Evolutionary conservation across 2,888 invertebrate genomes (phyloP).

Genomic region (Drosophila kambysellisi): DNA sequence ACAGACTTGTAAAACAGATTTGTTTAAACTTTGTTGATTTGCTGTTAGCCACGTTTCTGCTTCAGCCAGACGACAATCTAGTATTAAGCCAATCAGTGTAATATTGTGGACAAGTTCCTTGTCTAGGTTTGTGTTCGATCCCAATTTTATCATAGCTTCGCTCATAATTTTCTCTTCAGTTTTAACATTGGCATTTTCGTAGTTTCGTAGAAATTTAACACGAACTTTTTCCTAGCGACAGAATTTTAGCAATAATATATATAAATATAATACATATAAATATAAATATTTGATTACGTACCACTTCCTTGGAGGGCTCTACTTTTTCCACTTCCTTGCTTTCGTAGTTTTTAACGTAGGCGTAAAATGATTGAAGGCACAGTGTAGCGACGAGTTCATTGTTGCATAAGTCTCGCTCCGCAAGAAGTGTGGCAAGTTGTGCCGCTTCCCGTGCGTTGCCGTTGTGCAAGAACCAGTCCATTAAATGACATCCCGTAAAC

Average conservation of each 20-base stretch:
- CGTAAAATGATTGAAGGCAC: constrained; percentile 91
- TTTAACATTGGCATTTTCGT: constrained; percentile 94
- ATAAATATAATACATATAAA: background rate
- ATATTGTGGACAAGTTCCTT: constrained; percentile 86
- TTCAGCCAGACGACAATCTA: constrained; percentile 89
- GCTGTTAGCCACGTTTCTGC: constrained; percentile 26
- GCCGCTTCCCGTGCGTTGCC: constrained; percentile 90
- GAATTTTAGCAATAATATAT: background rate
- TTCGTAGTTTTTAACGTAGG: constrained; percentile 87
- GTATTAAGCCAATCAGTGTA: constrained; percentile 88
- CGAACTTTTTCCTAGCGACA: constrained; percentile 88
- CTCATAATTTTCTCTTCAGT: constrained; percentile 78
- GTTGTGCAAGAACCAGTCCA: constrained; percentile 91
- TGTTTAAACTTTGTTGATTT: constrained; percentile 22
- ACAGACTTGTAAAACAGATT: constrained; percentile 33
- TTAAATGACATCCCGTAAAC: constrained; percentile 91
- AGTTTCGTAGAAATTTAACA: constrained; percentile 92
- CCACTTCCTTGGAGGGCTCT: constrained; percentile 84
- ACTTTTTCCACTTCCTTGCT: constrained; percentile 47
- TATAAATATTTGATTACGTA: constrained; percentile 36
- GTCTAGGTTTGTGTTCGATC: constrained; percentile 11
- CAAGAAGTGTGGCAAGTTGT: constrained; percentile 90
- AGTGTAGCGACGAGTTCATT: constrained; percentile 90
- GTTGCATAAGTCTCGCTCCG: constrained; percentile 95
- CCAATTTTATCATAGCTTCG: constrained; percentile 44